phyloP scores from a whole-genome alignment of 64 coral and sea anemone genomes.

The Hydrozoanthus tunicans region DNA sequence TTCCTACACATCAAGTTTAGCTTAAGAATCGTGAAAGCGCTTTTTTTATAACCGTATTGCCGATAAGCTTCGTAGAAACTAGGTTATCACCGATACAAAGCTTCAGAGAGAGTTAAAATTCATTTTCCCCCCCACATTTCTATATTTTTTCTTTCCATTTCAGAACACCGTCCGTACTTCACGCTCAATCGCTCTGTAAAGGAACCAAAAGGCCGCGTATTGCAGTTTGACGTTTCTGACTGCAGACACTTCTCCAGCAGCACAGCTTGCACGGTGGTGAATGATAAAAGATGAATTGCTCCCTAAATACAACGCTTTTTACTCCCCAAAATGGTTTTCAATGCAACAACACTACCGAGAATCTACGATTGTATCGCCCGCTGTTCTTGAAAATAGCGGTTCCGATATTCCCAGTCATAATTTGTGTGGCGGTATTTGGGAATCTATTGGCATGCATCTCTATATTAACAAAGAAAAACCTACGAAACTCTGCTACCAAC shows the following conservation, averaged over 20 bases:
- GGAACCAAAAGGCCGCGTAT: not conserved
- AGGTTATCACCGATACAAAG: no score
- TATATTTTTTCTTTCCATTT: no score
- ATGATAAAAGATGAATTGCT: not conserved
- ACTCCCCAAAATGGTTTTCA: not conserved
- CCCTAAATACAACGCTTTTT: not conserved
- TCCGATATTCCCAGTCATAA: slow-evolving; percentile 20
- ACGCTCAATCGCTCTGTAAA: not conserved
- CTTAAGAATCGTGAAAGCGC: no score
- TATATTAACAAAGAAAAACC: slow-evolving; percentile 40
- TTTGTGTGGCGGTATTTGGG: slow-evolving; percentile 56
- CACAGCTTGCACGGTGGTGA: not conserved
- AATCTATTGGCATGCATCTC: slow-evolving; percentile 59
- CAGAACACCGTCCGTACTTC: no score
- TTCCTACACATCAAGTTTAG: no score
- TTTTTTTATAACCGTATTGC: no score
- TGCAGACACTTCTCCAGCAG: not conserved
- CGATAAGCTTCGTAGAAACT: no score
- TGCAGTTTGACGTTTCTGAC: not conserved
- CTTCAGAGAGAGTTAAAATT: no score
- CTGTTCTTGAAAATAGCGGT: not conserved
- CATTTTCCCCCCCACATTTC: no score
- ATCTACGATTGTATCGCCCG: not conserved
- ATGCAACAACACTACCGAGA: not conserved
- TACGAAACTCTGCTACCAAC: slow-evolving; percentile 65